Percentiles rank a stretch among this genome's conserved stretches.
These are phyloP conservation scores for Antennarius maculatus DNA, from an alignment of 2,797 vertebrate species.

Conservation along the genomic window DNA sequence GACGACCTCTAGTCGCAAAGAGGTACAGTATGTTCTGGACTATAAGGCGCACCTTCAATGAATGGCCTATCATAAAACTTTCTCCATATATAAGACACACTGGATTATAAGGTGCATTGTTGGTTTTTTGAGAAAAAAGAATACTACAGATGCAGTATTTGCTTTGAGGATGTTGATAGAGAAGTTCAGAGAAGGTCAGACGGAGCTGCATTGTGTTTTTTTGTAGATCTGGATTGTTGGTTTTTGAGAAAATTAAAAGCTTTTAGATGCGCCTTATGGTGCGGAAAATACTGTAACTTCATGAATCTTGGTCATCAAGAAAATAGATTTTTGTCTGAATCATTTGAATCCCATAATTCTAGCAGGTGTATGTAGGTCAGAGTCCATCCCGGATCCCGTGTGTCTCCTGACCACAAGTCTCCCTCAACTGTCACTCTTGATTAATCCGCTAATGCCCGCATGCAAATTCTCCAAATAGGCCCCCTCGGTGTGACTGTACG, in stretches of 20 bases:
- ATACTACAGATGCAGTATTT: too few relatives aligned
- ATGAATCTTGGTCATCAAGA: slow-evolving; percentile 16
- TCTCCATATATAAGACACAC: too few relatives aligned
- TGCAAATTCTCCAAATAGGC: slow-evolving; percentile 78
- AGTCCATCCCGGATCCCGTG: slow-evolving; percentile 65
- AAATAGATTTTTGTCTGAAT: slow-evolving; percentile 41
- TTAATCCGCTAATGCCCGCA: slow-evolving; percentile 80
- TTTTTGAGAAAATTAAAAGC: too few relatives aligned
- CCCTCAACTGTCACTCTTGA: slow-evolving; percentile 76
- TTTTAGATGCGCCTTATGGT: too few relatives aligned
- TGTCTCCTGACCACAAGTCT: slow-evolving; percentile 64
- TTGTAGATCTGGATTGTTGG: too few relatives aligned
- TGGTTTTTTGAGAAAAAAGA: too few relatives aligned
- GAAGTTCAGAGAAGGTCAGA: too few relatives aligned
- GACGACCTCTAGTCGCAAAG: slow-evolving; percentile 24
- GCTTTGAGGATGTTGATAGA: too few relatives aligned
- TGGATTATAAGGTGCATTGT: too few relatives aligned
- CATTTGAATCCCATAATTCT: slow-evolving; percentile 65
- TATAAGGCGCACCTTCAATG: too few relatives aligned
- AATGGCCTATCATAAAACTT: too few relatives aligned
- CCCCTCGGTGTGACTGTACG: slow-evolving; percentile 66
- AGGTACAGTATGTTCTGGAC: background rate
- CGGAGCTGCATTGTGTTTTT: too few relatives aligned
- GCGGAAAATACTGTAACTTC: background rate
- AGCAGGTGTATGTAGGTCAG: slow-evolving; percentile 69